Conservation (phyloP, 2,888 invertebrate genomes). For the Harmothoe impar region DNA sequence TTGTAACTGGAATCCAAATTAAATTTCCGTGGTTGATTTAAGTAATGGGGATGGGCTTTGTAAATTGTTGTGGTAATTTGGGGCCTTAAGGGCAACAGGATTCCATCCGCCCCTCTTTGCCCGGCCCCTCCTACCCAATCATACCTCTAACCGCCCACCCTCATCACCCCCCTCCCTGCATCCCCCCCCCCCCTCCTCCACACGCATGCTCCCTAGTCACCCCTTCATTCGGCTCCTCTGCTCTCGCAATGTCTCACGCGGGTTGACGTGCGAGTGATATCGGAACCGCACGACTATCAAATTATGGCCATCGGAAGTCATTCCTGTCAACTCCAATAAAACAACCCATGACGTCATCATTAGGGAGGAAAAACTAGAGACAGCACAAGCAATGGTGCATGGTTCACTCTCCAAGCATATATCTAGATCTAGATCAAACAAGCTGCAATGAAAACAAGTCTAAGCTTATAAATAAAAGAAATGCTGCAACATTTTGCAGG, state of each 20-base stretch:
- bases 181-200: background rate
- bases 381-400: background rate
- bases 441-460: background rate
- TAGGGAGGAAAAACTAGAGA: background rate
- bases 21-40: slow-evolving; percentile 19
- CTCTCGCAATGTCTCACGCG: background rate
- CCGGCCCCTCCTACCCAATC: background rate
- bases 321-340: slow-evolving; percentile 39
- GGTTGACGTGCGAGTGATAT: slow-evolving; percentile 24
- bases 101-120: background rate
- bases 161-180: background rate
- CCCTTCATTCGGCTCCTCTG: background rate
- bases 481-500: background rate
- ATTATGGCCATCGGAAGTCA: background rate
- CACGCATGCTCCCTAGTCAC: background rate
- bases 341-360: slow-evolving; percentile 21
- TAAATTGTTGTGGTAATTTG: slow-evolving; percentile 54
- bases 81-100: slow-evolving; percentile 27
- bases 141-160: background rate
- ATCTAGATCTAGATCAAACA: background rate
- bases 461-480: too few species aligned
- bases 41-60: background rate
- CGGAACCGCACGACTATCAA: slow-evolving; percentile 35
- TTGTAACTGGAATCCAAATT: background rate
- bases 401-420: background rate